phyloP scores from a whole-genome alignment of 2,113 vertebrate species.

The Apeltes quadracus region DNA sequence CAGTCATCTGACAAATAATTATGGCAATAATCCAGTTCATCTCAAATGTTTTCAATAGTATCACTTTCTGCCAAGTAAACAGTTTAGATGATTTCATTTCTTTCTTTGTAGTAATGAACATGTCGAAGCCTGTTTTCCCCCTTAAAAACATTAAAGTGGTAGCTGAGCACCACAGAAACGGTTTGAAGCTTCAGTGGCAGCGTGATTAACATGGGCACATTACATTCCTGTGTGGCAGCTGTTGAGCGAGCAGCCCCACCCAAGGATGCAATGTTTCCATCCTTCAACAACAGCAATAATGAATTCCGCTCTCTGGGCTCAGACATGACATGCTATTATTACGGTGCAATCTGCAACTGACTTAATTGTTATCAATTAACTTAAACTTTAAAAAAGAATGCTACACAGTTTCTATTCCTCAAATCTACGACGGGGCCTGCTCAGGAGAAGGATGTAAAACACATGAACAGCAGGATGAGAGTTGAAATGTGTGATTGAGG shows the following conservation, averaged over 20 bases:
- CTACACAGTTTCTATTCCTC: conserved; percentile 49
- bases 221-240: conserved; percentile 38
- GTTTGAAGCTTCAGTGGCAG: conserved; percentile 21
- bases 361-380: conserved; percentile 6
- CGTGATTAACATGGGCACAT: conserved; percentile 18
- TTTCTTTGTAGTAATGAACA: conserved; percentile 36
- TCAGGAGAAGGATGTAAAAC: conserved; percentile 29
- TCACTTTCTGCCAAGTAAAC: conserved; percentile 43
- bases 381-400: no score
- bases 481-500: conserved; percentile 69
- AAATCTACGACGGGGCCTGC: conserved; percentile 6
- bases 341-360: background rate
- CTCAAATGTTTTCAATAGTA: conserved; percentile 32
- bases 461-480: conserved; percentile 39
- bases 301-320: conserved; percentile 37
- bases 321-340: conserved; percentile 41
- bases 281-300: conserved; percentile 53
- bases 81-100: conserved; percentile 41
- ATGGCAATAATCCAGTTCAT: conserved; percentile 48
- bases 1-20: conserved; percentile 51
- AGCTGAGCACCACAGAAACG: conserved; percentile 11
- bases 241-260: conserved; percentile 49
- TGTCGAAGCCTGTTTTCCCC: conserved; percentile 47
- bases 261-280: conserved; percentile 54
- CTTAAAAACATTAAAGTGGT: conserved; percentile 52